Base-by-base conservation (phyloP, 2,113 vertebrate genomes). In the Noctilio leporinus region DNA sequence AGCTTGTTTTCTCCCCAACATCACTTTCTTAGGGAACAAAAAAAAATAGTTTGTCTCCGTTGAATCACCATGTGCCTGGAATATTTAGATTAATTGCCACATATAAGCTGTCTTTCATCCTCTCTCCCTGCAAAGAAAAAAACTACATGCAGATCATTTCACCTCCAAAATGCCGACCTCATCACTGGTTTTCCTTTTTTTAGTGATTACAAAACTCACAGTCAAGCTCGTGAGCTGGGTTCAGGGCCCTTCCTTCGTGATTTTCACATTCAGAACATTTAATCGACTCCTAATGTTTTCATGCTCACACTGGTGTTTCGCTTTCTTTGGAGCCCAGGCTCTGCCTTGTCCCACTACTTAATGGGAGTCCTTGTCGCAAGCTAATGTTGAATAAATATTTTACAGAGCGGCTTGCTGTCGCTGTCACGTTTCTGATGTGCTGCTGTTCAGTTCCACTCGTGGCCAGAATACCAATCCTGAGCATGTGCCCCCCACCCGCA, bases 351-450 rank as follows among this genome's bases (percentile, higher is more conserved):
- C 64, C 2, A 3, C 76, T 78, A 35, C 64, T 80, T 91, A 64
- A 70, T 38, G 14, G 49, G 28, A 87, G 53, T 67, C 20, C 51
- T 89, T 75, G 40, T 15, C 28, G 47, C 51, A 86, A 95, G 73
- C 76, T 92, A 40, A 91, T 93, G 64, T 64, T 69, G 86, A 83
- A 91, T 88, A 86, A 96, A 89, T 97, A 88, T 81, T 94, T 96
- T 53, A 91, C 59, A 14, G 49, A 92, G 86, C 33, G 0, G 0
- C 78, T 83, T 78, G 62, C 51, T 4, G 26, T 90, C 86, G 10
- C 30, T 5, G 12, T 38, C 86, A 76, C 5, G 10, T 24, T 67
- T 89, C 81, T 57, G 40, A 49, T 53, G 53, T 24, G 26, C 80
- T 24, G 26, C 80, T 3, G 49, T 55, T 67, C 40, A 76, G 12